Evolutionary conservation across 1,140 invertebrate genomes (phyloP), one percentile per base, ranked within the genome.

Genomic region (Araneus ventricosus): DNA sequence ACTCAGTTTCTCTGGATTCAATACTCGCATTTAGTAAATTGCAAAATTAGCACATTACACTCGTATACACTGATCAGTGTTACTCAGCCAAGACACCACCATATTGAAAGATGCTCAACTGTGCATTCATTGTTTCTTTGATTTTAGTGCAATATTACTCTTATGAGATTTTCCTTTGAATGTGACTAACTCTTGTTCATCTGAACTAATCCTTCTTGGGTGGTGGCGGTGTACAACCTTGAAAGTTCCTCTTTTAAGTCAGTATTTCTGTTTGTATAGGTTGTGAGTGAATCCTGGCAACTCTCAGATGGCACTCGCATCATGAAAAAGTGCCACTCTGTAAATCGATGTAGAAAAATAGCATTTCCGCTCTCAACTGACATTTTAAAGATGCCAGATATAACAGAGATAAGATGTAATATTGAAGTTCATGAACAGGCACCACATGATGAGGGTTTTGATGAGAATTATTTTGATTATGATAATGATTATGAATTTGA

Each of bases 301-400:
- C 41, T 93, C 27, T 70, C 92, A 41, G 92, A 61, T 82, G 92
- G 92, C 52, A 67, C 87, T 30, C 30, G 8, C 37, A 57, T 93
- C 87, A 52, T 80, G 87, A 93, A 93, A 93, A 93, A 59, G 45
- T 93, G 92, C 92, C 92, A 93, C 86, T 52, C 79, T 61, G 41
- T 93, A n/a, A 59, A 30, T 93, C 39, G 92, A 52, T 93, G 92
- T 89, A 93, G 87, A 85, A 84, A 84, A 89, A 41, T 79, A 87
- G 41, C 24, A 39, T 84, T 89, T 84, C 92, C 92, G 14, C 80
- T 79, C 61, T 57, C 67, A 14, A 45, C 41, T 10, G 14, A 90
- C 30, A 70, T 67, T 70, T 22, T 61, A 37, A 59, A 37, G 59
- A 20, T 61, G 3, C 79, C 87, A 34, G 92, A 93, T 84, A 93